Conservation (phyloP, 2,888 invertebrate species). For the Timema podura region DNA sequence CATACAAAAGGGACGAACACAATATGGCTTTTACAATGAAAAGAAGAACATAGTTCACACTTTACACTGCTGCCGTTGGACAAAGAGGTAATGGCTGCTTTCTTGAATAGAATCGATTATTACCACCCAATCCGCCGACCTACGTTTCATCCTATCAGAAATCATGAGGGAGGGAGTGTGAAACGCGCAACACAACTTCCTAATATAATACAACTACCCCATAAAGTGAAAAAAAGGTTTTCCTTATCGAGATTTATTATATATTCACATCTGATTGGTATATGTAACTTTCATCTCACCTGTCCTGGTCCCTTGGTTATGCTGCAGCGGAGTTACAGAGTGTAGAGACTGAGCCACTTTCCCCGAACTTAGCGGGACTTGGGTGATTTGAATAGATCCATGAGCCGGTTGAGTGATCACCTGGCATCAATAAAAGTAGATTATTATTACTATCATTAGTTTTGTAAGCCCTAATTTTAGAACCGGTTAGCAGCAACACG, state of each 20-base stretch:
- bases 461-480: not conserved
- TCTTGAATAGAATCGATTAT: too few relatives aligned
- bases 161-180: not conserved
- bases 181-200: not conserved
- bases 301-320: constrained; percentile 26
- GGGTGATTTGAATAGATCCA: constrained; percentile 36
- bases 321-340: constrained; percentile 25
- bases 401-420: not conserved
- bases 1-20: too few relatives aligned
- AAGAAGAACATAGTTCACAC: too few relatives aligned
- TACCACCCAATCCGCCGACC: too few relatives aligned
- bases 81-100: too few relatives aligned
- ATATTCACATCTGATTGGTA: too few relatives aligned
- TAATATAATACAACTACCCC: not conserved
- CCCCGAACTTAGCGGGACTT: constrained; percentile 29
- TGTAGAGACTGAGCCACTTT: constrained; percentile 25
- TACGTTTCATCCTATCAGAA: not conserved
- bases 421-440: not conserved
- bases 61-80: too few relatives aligned
- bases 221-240: too few relatives aligned
- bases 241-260: too few relatives aligned
- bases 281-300: constrained; percentile 19
- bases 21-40: too few relatives aligned
- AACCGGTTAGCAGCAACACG: too few relatives aligned
- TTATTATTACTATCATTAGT: not conserved